Percentiles rank a stretch among this genome's conserved stretches.
Conservation (phyloP, 1,140 invertebrate species). For the Drosophila nebulosa region DNA sequence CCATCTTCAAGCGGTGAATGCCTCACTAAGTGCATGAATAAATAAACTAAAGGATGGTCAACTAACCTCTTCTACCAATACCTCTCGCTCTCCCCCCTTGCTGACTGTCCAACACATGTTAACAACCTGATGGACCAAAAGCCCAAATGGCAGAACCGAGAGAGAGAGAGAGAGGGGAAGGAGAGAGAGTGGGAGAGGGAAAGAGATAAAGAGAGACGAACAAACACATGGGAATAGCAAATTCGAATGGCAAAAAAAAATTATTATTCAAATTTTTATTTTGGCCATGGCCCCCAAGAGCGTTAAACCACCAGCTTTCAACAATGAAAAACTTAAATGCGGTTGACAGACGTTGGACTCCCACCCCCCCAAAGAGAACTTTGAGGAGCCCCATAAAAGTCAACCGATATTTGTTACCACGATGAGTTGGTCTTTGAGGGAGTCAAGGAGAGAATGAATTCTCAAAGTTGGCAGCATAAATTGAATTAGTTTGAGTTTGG, state of each 20-base stretch:
- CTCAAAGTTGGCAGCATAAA: no score
- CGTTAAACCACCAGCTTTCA: slow-evolving; percentile 73
- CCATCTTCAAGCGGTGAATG: slow-evolving; percentile 62
- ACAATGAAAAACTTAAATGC: slow-evolving; percentile 61
- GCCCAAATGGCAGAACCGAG: slow-evolving; percentile 40
- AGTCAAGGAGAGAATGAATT: no score
- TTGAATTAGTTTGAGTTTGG: no score
- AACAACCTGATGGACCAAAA: slow-evolving; percentile 76
- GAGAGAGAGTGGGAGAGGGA: neutral
- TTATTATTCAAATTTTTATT: slow-evolving; percentile 74
- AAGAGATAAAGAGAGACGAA: neutral
- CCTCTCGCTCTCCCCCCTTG: neutral
- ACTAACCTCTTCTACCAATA: slow-evolving; percentile 10
- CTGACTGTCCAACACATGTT: slow-evolving; percentile 66
- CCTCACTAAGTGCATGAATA: slow-evolving; percentile 77
- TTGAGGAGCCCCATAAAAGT: slow-evolving; percentile 30
- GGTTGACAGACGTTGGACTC: neutral
- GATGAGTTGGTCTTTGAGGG: no score
- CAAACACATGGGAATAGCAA: slow-evolving; percentile 59
- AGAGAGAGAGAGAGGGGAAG: neutral
- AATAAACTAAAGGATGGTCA: slow-evolving; percentile 71
- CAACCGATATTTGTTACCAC: neutral
- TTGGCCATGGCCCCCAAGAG: slow-evolving; percentile 64
- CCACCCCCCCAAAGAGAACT: neutral
- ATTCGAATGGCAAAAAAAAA: slow-evolving; percentile 73